Evolutionary conservation across 2,113 vertebrate species (phyloP).

Genomic region (Centropus bengalensis): DNA sequence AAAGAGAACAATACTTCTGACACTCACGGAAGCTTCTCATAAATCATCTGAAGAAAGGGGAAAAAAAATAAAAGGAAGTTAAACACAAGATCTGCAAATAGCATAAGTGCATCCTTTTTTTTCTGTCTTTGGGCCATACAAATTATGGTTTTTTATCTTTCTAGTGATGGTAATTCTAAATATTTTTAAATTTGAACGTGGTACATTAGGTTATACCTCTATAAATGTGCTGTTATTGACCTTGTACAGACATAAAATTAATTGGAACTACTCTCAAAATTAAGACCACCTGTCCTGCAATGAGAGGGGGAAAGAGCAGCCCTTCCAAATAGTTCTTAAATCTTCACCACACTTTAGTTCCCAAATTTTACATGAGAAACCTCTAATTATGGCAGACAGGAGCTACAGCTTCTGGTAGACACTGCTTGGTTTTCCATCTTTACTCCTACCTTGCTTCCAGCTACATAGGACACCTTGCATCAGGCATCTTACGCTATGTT

Average conservation of each 20-base stretch:
- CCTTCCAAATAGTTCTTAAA: background rate
- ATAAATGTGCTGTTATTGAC: background rate
- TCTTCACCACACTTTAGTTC: background rate
- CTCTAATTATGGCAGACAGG: background rate
- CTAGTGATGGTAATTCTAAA: background rate
- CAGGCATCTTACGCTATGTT: background rate
- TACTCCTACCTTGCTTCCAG: background rate
- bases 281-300: background rate
- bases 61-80: background rate
- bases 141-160: background rate
- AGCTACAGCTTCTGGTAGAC: background rate
- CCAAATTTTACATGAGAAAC: background rate
- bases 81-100: background rate
- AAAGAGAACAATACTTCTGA: conserved; percentile 6
- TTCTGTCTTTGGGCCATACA: background rate
- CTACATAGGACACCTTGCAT: background rate
- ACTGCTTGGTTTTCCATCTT: background rate
- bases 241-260: background rate
- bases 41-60: background rate
- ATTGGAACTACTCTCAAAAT: background rate
- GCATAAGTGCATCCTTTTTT: background rate
- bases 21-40: background rate
- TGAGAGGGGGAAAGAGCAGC: background rate
- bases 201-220: background rate
- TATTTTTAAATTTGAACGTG: background rate